phyloP scores from a whole-genome alignment of 2,113 vertebrate species.

The Coreoperca whiteheadi region DNA sequence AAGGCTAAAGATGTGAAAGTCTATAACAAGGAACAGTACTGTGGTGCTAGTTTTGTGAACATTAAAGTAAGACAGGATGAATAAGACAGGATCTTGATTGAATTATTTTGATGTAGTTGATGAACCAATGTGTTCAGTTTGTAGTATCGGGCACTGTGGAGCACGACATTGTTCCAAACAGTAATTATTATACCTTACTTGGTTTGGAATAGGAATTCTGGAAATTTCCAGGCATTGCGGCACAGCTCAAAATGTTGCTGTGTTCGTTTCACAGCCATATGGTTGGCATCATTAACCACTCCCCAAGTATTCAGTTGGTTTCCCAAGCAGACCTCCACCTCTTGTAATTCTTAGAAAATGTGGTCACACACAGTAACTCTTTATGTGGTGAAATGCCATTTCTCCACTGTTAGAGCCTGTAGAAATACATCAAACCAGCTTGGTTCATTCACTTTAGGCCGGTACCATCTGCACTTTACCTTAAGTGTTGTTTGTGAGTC shows the following conservation, averaged over 20 bases:
- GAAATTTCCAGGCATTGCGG: conserved; percentile 62
- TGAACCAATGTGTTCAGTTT: conserved; percentile 16
- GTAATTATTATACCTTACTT: conserved; percentile 39
- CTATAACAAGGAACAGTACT: conserved; percentile 1
- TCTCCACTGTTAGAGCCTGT: conserved; percentile 21
- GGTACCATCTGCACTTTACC: conserved; percentile 26
- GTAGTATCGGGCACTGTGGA: neutral
- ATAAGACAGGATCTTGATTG: neutral
- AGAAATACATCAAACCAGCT: conserved; percentile 44
- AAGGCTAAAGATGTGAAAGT: neutral
- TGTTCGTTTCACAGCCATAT: conserved; percentile 62
- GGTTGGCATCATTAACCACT: conserved; percentile 73
- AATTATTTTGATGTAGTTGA: neutral
- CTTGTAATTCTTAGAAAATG: conserved; percentile 70
- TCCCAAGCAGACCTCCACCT: conserved; percentile 64
- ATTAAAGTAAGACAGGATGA: neutral
- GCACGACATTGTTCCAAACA: conserved; percentile 23
- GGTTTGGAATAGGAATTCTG: conserved; percentile 42
- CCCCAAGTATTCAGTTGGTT: conserved; percentile 67
- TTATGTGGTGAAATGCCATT: conserved; percentile 58
- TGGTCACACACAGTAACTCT: conserved; percentile 54
- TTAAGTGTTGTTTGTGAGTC: conserved; percentile 43
- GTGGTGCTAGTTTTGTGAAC: neutral
- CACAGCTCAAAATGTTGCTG: conserved; percentile 48
- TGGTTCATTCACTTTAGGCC: conserved; percentile 30